Evolutionary conservation across 2,888 invertebrate genomes (phyloP), one percentile per base, ranked within the genome.

Genomic region (Poecilobothrus nobilitatus): DNA sequence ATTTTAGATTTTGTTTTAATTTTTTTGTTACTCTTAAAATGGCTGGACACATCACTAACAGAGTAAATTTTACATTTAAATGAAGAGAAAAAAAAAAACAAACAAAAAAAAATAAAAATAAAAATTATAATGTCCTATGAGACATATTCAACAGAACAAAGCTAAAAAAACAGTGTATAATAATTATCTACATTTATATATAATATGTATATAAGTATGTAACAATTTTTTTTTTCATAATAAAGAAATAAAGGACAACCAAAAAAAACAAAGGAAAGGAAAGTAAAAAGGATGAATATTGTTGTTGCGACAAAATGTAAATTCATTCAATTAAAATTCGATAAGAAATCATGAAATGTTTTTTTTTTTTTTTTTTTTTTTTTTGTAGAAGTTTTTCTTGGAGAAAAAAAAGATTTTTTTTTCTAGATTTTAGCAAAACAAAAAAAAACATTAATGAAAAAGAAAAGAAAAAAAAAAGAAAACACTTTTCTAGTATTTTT

Each of bases 291-390:
- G 53, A 53, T 18, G n/a, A 53, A 53, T 6, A 53, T 53, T 53
- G 53, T 53, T 41, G 41, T 53, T 53, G 18, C 53, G 53, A 53
- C 53, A 53, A 53, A 53, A 53, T 53, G 53, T 53, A 53, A 53
- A 53, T 53, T 53, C 53, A 18, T 53, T 53, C 53, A 53, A 53
- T 53, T 53, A 53, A 53, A 53, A 53, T 53, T 53, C 53, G 53
- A 53, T 53, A 53, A 53, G 53, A 53, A 53, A 53, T 53, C 53
- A 53, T 53, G 53, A n/a, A 53, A 53, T 12, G 2, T 18, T 4
- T 53, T 53, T 18, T 53, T 44, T 12, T 12, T n/a, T n/a, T n/a
- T n/a, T n/a, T n/a, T n/a, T n/a, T n/a, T n/a, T n/a, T 9, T 41
- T 27, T 27, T 27, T 27, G 27, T 27, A 27, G 27, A 27, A 27